Base-by-base conservation (phyloP, 1,140 invertebrate genomes). In the Trachelipus rathkii region DNA sequence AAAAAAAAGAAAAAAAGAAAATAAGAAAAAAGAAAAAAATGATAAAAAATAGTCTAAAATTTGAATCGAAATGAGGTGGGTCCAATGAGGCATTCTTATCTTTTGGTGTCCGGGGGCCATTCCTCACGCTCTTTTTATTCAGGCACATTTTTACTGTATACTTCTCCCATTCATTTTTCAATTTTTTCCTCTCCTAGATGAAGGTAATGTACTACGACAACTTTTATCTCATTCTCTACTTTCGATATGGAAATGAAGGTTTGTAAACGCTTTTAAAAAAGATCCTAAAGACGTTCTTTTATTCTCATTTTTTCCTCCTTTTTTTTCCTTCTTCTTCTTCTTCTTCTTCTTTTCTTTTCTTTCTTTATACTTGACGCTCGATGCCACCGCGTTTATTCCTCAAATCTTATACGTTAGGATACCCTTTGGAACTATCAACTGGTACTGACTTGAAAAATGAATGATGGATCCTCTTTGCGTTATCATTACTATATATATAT, bases 21-120 rank as follows among this genome's bases (percentile, higher is more conserved):
- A 19, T 15, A 19, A 60, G 8, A 60, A 60, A 60, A 19, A 60
- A 8, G 8, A 2, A 60, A 19, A 60, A 60, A 60, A 60, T 4
- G 50, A 60, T 15, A 19, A 60, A 60, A 60, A 60, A 60, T 60
- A 19, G 19, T 13, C 19, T 19, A 60, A 60, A 60, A 60, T 60
- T 60, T 60, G 50, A 60, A 60, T 60, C 50, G 50, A 60, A 60
- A 60, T 60, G 50, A 60, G 50, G 50, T 60, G 50, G 50, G 50
- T 60, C 50, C 50, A 60, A 60, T 60, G 50, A 60, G 50, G 50
- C 50, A 19, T 60, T 19, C 50, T 60, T 60, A 60, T 60, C 50
- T 60, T 60, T 19, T 13, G 50, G 50, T 60, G 50, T 60, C 50
- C 50, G 50, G 50, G 50, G 50, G 50, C 50, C 50, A 60, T 60